phyloP scores from a whole-genome alignment of 2,888 invertebrate genomes.

The Calameuta pallipes region DNA sequence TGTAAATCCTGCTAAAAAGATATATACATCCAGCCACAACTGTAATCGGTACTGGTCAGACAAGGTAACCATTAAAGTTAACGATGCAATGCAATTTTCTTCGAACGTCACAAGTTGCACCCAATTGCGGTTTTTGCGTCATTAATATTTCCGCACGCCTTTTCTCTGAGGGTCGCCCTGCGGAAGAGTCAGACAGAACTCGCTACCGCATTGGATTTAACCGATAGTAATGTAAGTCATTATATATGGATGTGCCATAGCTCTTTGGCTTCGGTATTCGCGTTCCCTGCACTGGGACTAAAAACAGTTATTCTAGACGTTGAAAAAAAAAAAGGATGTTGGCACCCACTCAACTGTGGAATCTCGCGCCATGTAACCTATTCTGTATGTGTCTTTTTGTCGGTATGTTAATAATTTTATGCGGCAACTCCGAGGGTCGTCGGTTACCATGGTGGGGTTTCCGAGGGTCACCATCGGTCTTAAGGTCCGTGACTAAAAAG shows the following conservation, averaged over 20 bases:
- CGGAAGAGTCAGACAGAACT: not conserved
- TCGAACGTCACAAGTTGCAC: not conserved
- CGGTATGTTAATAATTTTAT: conserved; percentile 16
- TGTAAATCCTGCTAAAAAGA: not conserved
- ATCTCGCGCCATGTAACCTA: not conserved
- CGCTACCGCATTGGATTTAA: not conserved
- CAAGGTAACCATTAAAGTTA: not conserved
- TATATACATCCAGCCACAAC: not conserved
- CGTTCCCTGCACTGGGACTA: not conserved
- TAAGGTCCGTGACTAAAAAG: conserved; percentile 56
- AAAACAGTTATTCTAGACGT: not conserved
- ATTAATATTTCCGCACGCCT: not conserved
- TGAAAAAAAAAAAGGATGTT: not conserved
- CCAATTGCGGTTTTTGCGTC: not conserved
- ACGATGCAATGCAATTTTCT: not conserved
- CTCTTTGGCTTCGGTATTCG: not conserved
- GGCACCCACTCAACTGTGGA: not conserved
- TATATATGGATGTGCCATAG: not conserved
- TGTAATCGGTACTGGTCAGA: not conserved
- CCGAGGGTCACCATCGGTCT: conserved; percentile 35
- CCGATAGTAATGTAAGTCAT: not conserved
- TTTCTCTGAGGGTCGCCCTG: not conserved
- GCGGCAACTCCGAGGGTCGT: conserved; percentile 15
- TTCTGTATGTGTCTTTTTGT: not conserved
- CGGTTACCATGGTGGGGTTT: conserved; percentile 24